phyloP scores from a whole-genome alignment of 2,888 invertebrate genomes.

The Scaptomyza caliginosa region DNA sequence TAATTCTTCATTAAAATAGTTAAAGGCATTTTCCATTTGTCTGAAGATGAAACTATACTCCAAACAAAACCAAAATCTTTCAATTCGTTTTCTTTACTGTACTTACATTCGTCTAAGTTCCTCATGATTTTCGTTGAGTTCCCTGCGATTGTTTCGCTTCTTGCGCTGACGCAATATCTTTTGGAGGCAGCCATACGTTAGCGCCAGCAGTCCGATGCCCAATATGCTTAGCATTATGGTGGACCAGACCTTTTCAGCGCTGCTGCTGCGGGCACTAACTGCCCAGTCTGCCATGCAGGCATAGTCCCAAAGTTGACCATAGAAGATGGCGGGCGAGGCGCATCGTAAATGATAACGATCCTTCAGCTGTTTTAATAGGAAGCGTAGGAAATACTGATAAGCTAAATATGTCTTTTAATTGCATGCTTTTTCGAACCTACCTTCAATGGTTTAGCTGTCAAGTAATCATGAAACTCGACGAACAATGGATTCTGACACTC shows the following conservation, averaged over 20 bases:
- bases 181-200: constrained; percentile 67
- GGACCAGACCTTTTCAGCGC: constrained; percentile 86
- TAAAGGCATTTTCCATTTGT: no score
- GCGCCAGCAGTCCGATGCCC: constrained; percentile 55
- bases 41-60: no score
- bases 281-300: constrained; percentile 88
- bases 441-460: constrained; percentile 86
- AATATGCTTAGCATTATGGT: constrained; percentile 85
- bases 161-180: constrained; percentile 86
- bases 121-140: constrained; percentile 85
- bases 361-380: constrained; percentile 73
- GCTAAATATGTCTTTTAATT: not conserved
- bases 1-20: no score
- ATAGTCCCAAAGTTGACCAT: constrained; percentile 88
- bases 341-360: constrained; percentile 86
- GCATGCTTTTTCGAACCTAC: constrained; percentile 40
- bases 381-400: not conserved
- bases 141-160: constrained; percentile 82
- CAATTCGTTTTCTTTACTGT: not conserved
- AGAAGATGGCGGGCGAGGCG: constrained; percentile 87
- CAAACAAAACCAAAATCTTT: not conserved
- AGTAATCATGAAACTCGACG: constrained; percentile 86
- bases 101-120: constrained; percentile 82
- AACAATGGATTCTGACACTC: constrained; percentile 87
- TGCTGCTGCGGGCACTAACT: constrained; percentile 82